Evolutionary conservation across 2,888 invertebrate species (phyloP), one percentile per base, ranked within the genome.

Genomic region (Clistopyga incitator): DNA sequence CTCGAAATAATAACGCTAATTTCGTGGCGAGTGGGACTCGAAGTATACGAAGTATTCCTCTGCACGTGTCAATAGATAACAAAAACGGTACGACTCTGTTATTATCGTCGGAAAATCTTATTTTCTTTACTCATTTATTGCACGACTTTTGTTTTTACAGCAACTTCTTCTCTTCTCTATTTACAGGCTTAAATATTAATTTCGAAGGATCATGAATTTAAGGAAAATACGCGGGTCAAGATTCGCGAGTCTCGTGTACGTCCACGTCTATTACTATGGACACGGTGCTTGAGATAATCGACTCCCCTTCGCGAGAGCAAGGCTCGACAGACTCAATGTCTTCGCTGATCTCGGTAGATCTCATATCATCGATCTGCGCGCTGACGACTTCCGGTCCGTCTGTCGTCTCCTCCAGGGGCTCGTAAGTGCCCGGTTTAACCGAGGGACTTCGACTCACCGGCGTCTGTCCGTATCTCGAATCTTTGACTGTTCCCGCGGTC

Each of bases 221-320:
- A 50, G 18, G 18, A 11, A 11, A 77, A 54, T 38, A 29, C 45
- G 45, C 47, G 13, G 50, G 20, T 85, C 81, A 83, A 75, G 78
- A 50, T 80, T 86, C 68, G 86, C 86, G 78, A 84, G 86, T 84
- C 25, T 87, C 89, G 82, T 92, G 90, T 56, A 92, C 87, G 79
- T 92, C 90, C 29, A 91, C 91, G 79, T 92, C 90, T 78, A 91
- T 89, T 71, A 92, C 88, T 56, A 91, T 86, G 42, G 89, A 88
- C 52, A 87, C 82, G 64, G 85, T 85, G 68, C 72, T 84, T 34
- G 84, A 52, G n/a, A 77, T 45, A 52, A 75, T 78, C 45, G 79
- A 52, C 65, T 72, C 76, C 54, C 47, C 42, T 2, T 80, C 67
- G 67, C 45, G 68, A 76, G 56, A 23, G 54, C 45, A 54, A 67